Conservation (phyloP, 2,888 invertebrate species). For the Ichneumoninae sp. region DNA sequence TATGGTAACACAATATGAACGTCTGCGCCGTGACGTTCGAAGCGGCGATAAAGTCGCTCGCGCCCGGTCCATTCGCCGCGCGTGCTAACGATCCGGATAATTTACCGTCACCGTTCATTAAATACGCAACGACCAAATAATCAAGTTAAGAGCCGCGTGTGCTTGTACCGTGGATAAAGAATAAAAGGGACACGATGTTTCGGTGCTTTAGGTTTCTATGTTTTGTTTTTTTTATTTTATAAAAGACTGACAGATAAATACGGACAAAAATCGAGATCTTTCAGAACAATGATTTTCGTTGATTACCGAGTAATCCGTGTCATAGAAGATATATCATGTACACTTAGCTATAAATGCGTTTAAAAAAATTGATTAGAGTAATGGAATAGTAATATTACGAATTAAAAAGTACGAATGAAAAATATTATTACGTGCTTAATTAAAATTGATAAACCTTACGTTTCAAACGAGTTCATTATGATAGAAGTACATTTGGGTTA, state of each 20-base stretch:
- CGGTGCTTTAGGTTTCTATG: background rate
- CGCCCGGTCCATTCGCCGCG: constrained; percentile 72
- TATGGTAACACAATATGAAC: constrained; percentile 23
- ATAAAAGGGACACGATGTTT: constrained; percentile 6
- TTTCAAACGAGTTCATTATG: background rate
- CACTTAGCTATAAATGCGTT: background rate
- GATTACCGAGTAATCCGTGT: too few species aligned
- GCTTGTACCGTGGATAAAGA: constrained; percentile 5
- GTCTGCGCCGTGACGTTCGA: constrained; percentile 15
- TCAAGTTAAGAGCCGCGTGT: constrained; percentile 67
- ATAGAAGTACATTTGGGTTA: background rate
- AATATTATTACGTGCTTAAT: background rate
- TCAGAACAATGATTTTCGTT: background rate
- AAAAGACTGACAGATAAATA: background rate
- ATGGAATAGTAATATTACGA: background rate
- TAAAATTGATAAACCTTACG: background rate
- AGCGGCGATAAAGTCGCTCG: constrained; percentile 38
- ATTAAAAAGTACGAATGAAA: background rate
- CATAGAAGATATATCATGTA: too few species aligned
- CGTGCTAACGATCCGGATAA: constrained; percentile 78
- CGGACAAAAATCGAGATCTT: background rate
- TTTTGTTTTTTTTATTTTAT: background rate
- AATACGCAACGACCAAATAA: constrained; percentile 78
- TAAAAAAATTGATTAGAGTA: background rate
- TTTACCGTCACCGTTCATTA: constrained; percentile 78